Base-by-base conservation (phyloP, 1,140 invertebrate species). In the Drosophila asahinai region DNA sequence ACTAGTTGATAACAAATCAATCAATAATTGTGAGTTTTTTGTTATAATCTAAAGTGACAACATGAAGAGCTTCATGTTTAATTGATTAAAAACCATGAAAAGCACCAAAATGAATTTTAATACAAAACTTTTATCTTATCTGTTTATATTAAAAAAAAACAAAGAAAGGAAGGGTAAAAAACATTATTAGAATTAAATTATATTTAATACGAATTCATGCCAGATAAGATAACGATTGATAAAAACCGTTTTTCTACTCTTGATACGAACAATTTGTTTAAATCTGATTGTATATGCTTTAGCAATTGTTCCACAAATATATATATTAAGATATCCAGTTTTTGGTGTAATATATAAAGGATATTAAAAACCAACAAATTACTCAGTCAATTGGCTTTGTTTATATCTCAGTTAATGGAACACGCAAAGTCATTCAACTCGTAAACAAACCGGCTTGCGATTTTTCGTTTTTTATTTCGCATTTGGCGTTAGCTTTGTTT, bases 401-500 rank as follows among this genome's bases (percentile, higher is more conserved):
- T 68, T 68, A 58, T 72, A 73, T 22, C 47, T 47, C 42, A 14
- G 36, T 77, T 77, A 25, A 54, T 77, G 42, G 55, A 77, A 38
- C 74, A 77, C 27, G 57, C 33, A 60, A 77, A 77, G 75, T 77
- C 75, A 77, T 77, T 77, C 75, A 77, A 77, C 75, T 60, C 75
- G 63, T 60, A 51, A 49, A 42, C n/a, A 38, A 77, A 77, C 76
- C 75, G 74, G 55, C 65, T 77, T 58, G 45, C 43, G 49, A 67
- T 75, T 76, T 76, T 51, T 43, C 3, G 19, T 57, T 49, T 54
- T 49, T 36, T 40, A n/a, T 43, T 62, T 52, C 15, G 19, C 38
- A 27, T 52, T 63, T 72, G 36, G 19, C 8, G 30, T 67, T 55
- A 76, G 61, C 30, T 77, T 57, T 36, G 48, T 43, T 68, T 64